Evolutionary conservation across 2,888 invertebrate species (phyloP).

Genomic region (Lasioglossum oenotherae): DNA sequence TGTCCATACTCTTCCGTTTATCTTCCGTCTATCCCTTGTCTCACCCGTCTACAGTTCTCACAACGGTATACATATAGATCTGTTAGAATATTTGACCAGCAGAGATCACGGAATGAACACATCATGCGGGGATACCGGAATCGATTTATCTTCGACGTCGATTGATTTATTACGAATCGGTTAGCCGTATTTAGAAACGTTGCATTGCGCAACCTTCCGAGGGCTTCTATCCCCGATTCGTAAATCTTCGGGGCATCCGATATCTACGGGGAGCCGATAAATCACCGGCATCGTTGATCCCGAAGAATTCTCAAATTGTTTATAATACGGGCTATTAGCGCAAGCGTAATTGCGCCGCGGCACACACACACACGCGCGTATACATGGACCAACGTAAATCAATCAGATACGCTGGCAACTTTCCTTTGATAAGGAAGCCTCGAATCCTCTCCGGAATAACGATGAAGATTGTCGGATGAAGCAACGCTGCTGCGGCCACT

Average conservation of each 20-base stretch:
- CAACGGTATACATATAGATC: neutral
- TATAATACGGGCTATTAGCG: slow-evolving; percentile 61
- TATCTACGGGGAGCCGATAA: slow-evolving; percentile 29
- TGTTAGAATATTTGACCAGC: neutral
- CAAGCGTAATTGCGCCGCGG: slow-evolving; percentile 49
- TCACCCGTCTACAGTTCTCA: too few relatives aligned
- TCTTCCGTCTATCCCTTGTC: too few relatives aligned
- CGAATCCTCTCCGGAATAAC: slow-evolving; percentile 10
- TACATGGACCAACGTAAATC: slow-evolving; percentile 52
- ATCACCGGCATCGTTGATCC: slow-evolving; percentile 24
- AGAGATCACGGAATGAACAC: slow-evolving; percentile 50
- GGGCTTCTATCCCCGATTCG: slow-evolving; percentile 48
- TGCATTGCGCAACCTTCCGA: slow-evolving; percentile 26
- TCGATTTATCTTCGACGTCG: slow-evolving; percentile 55
- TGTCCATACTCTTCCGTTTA: too few relatives aligned
- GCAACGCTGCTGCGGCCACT: neutral
- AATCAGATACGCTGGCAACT: slow-evolving; percentile 41
- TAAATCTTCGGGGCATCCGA: slow-evolving; percentile 38
- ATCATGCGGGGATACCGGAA: slow-evolving; percentile 42
- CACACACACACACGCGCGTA: neutral
- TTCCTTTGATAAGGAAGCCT: slow-evolving; percentile 36
- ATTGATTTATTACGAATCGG: slow-evolving; percentile 60
- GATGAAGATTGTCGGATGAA: slow-evolving; percentile 12
- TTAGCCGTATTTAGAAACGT: slow-evolving; percentile 37
- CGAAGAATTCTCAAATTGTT: slow-evolving; percentile 55